phyloP scores from a whole-genome alignment of 2,113 vertebrate genomes.

The Ictalurus furcatus region DNA sequence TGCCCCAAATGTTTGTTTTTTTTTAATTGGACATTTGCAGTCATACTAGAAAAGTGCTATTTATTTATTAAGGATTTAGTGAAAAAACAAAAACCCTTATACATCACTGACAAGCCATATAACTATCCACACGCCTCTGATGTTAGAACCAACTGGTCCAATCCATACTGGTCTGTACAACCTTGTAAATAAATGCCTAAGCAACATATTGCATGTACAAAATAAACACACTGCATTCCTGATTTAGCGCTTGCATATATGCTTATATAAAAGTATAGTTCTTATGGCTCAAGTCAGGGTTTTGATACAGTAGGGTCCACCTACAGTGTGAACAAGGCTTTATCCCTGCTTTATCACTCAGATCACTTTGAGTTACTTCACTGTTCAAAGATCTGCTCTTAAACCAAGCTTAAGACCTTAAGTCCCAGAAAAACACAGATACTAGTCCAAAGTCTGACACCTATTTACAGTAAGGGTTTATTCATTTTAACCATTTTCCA shows the following conservation, averaged over 20 bases:
- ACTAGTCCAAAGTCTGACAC: neutral
- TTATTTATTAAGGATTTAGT: neutral
- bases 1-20: neutral
- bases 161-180: neutral
- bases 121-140: neutral
- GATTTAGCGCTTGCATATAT: neutral
- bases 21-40: neutral
- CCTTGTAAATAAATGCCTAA: conserved; percentile 3
- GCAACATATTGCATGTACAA: neutral
- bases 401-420: neutral
- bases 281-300: conserved; percentile 7
- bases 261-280: neutral
- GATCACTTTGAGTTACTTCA: neutral
- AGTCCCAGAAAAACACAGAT: neutral
- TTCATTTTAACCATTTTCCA: neutral
- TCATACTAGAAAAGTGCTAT: neutral
- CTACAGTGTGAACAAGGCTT: conserved; percentile 6
- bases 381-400: neutral
- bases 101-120: neutral
- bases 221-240: neutral
- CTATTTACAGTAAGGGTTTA: neutral
- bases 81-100: neutral
- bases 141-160: neutral
- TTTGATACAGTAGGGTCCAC: conserved; percentile 28
- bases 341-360: neutral